Evolutionary conservation across 2,113 vertebrate genomes (phyloP).

Genomic region (Psammodynastes pulverulentus): DNA sequence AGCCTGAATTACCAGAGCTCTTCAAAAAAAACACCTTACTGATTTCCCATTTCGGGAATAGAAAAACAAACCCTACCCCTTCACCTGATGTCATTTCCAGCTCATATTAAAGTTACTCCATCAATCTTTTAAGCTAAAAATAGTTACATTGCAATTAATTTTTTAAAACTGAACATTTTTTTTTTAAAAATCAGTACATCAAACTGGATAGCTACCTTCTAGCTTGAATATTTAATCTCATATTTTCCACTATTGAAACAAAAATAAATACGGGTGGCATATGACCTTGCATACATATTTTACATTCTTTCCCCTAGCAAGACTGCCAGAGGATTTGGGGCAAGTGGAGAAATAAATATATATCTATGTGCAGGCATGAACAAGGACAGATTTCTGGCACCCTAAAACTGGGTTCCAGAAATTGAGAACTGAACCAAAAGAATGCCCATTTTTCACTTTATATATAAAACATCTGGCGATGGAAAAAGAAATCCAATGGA

Average conservation of each 20-base stretch:
- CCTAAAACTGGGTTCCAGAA: neutral
- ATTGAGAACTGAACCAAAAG: neutral
- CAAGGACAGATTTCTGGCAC: neutral
- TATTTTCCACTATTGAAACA: neutral
- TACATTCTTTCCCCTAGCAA: neutral
- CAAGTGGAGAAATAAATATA: neutral
- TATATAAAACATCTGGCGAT: neutral
- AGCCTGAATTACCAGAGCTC: neutral
- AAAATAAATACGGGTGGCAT: neutral
- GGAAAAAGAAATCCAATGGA: neutral
- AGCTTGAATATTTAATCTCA: neutral
- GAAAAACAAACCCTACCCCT: neutral
- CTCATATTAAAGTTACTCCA: neutral
- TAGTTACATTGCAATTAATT: neutral
- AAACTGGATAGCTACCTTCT: neutral
- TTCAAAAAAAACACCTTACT: neutral
- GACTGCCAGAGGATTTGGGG: neutral
- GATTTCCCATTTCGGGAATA: neutral
- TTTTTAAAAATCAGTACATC: neutral
- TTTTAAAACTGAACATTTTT: neutral
- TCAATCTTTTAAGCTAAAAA: neutral
- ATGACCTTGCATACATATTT: neutral
- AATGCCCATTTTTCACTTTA: neutral
- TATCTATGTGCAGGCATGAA: neutral
- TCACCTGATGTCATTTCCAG: neutral